Conservation (phyloP, 2,113 vertebrate genomes). For the Tachycineta bicolor region DNA sequence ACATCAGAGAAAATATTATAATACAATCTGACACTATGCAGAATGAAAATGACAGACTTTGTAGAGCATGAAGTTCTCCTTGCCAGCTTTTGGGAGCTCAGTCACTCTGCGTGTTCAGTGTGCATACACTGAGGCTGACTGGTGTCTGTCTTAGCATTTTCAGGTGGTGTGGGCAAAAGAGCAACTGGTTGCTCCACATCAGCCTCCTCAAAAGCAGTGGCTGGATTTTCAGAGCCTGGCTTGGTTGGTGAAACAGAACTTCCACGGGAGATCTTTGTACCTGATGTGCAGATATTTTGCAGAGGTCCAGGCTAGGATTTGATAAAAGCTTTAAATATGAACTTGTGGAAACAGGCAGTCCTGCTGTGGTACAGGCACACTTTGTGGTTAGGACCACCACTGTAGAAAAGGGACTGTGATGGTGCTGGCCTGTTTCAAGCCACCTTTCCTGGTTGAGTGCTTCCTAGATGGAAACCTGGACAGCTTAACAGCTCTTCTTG, state of each 20-base stretch:
- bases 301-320: not conserved
- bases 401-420: not conserved
- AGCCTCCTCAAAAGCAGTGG: not conserved
- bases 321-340: not conserved
- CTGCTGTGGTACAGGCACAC: not conserved
- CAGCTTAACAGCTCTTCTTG: not conserved
- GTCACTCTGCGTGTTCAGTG: not conserved
- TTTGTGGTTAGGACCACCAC: accelerated
- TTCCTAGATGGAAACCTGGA: not conserved
- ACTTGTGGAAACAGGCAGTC: not conserved
- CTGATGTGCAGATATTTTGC: not conserved
- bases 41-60: not conserved
- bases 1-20: slow-evolving; percentile 3
- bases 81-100: slow-evolving; percentile 22
- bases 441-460: not conserved
- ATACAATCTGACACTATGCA: slow-evolving; percentile 24
- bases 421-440: not conserved
- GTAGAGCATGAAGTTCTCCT: not conserved
- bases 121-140: not conserved
- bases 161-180: not conserved
- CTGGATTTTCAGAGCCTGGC: not conserved
- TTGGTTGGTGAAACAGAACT: not conserved
- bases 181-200: not conserved
- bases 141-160: not conserved
- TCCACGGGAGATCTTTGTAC: not conserved